These are phyloP conservation scores for Aptenodytes forsteri DNA, from an alignment of 2,113 vertebrate species.

Conservation along the genomic window DNA sequence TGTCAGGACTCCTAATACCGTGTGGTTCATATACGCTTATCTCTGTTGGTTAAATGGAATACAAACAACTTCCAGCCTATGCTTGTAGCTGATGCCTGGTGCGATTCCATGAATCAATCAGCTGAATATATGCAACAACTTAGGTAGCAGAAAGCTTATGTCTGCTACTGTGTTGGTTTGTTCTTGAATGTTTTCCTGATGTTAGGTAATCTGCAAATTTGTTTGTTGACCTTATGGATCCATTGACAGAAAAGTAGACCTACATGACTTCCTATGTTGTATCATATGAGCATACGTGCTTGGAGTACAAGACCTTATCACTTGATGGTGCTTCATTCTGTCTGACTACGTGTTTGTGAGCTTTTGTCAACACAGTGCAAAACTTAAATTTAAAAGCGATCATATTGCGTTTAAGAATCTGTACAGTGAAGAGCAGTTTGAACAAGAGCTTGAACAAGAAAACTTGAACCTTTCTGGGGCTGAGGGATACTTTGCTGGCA, in stretches of 20 bases:
- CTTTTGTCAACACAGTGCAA: neutral
- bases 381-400: neutral
- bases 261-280: neutral
- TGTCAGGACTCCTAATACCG: neutral
- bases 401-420: neutral
- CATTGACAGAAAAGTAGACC: neutral
- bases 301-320: neutral
- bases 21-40: neutral
- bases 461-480: neutral
- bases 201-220: neutral
- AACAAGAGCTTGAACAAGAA: neutral
- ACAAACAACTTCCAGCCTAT: neutral
- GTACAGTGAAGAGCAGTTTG: neutral
- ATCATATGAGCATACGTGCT: neutral
- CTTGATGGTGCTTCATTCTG: neutral
- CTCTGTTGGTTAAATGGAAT: neutral
- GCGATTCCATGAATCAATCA: neutral
- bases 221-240: neutral
- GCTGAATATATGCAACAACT: neutral
- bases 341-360: neutral
- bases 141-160: neutral
- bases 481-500: neutral
- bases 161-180: neutral
- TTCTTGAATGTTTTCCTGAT: neutral
- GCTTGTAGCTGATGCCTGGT: neutral